A percentile compares a stretch with the other conserved stretches of the same genome.
Evolutionary conservation across 1,140 invertebrate genomes (phyloP).

Genomic region (Listronotus oregonensis): DNA sequence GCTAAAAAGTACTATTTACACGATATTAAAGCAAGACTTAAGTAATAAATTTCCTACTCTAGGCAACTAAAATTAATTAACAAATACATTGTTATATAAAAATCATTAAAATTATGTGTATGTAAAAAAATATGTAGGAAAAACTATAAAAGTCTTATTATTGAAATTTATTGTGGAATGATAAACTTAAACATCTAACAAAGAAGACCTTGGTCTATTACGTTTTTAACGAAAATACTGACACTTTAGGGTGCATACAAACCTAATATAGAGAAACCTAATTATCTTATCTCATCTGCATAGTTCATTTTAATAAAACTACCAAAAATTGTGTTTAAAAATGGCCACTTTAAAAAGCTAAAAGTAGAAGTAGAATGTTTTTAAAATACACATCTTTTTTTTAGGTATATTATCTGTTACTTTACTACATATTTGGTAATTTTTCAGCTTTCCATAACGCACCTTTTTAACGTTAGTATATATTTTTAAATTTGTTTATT

Average conservation of each 20-base stretch:
- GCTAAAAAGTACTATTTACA: slow-evolving; percentile 52
- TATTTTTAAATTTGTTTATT: too few relatives aligned
- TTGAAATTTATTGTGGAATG: slow-evolving; percentile 51
- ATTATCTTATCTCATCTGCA: slow-evolving; percentile 26
- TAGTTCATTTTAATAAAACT: slow-evolving; percentile 34
- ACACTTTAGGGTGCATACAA: slow-evolving; percentile 45
- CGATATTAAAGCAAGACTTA: slow-evolving; percentile 53
- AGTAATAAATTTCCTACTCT: slow-evolving; percentile 46
- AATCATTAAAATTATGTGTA: slow-evolving; percentile 52
- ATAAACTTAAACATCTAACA: slow-evolving; percentile 47
- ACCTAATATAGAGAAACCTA: slow-evolving; percentile 17
- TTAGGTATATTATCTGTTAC: too few relatives aligned
- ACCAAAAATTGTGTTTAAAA: not conserved
- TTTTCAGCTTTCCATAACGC: too few relatives aligned
- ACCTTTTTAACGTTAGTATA: too few relatives aligned
- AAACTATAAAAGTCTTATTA: slow-evolving; percentile 53
- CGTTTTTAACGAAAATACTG: slow-evolving; percentile 49
- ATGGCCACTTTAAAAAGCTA: not conserved
- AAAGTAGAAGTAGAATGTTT: not conserved
- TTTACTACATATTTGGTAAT: too few relatives aligned
- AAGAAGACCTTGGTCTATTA: slow-evolving; percentile 48
- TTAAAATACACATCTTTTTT: too few relatives aligned
- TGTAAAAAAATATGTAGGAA: slow-evolving; percentile 56
- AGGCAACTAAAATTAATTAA: slow-evolving; percentile 55
- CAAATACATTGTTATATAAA: slow-evolving; percentile 55